Evolutionary conservation across 2,797 vertebrate genomes (phyloP), one percentile per base, ranked within the genome.

Genomic region (Malacoraja senta): DNA sequence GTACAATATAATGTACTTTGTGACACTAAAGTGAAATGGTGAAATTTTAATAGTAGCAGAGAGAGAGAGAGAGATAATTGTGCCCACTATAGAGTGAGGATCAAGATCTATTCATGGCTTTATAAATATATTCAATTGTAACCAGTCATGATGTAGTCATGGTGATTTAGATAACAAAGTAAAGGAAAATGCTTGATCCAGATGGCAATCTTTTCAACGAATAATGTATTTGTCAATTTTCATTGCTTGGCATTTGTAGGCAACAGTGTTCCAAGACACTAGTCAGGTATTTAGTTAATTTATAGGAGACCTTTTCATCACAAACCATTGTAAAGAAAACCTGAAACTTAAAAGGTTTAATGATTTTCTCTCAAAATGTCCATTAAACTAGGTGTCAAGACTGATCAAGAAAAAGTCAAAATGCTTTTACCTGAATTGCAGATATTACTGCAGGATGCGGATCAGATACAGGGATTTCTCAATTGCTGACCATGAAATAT

Each of bases 111-210:
- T 91, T 74, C 90, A 91, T 74, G 53, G 68, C 21, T 91, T 29
- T 91, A 71, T 91, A 24, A 83, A 91, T 74, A 53, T 74, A 74
- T 76, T 53, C n/a, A 76, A 76, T 15, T 8, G 26, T 53, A 92
- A 58, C 72, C 32, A 92, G 38, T 92, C 38, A 29, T 92, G 90
- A 15, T 92, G 90, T 92, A 29, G 71, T 92, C 71, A 92, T 92
- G 71, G 90, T 74, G 38, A 76, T 92, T 76, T 92, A 76, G 71
- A 92, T 74, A 76, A 91, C 68, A 72, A 92, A 53, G 53, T 91
- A 92, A 92, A 29, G 71, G 38, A 92, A 76, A 92, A 24, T 10
- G 32, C 44, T 92, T 24, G 72, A n/a, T 58, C 24, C 90, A 76
- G 90, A 92, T 92, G 90, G 44, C 90, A 92, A 38, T 35, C n/a